Conservation (phyloP, 2,113 vertebrate species). For the Lichenostomus cassidix region DNA sequence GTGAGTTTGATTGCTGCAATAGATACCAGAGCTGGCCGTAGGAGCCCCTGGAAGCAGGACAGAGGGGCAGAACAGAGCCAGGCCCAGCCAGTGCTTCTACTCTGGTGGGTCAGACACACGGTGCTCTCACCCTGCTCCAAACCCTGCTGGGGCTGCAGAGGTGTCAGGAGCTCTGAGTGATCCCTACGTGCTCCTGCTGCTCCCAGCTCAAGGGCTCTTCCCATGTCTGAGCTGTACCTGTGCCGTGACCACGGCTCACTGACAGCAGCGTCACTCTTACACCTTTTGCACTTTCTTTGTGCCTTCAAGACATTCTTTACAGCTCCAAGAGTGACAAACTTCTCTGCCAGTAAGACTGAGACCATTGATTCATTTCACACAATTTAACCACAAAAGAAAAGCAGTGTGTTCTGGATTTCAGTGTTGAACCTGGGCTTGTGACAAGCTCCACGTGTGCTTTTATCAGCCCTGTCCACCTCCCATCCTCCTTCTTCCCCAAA, state of each 20-base stretch:
- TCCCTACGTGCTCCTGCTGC: accelerated
- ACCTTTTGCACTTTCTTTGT: background rate
- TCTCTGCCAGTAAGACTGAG: background rate
- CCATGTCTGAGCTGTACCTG: background rate
- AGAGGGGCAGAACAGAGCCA: background rate
- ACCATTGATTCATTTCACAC: background rate
- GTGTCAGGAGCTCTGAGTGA: background rate
- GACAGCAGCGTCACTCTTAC: background rate
- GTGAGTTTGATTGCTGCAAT: background rate
- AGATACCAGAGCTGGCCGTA: background rate
- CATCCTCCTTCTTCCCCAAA: background rate
- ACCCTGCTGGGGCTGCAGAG: background rate
- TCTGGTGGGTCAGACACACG: accelerated
- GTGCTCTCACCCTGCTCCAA: background rate
- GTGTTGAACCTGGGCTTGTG: background rate
- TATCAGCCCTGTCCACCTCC: background rate
- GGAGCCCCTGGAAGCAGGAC: too few relatives aligned
- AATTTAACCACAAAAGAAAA: background rate
- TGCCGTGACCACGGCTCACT: accelerated
- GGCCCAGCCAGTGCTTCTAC: background rate
- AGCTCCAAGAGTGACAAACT: background rate
- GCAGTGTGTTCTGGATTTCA: background rate
- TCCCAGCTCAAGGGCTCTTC: background rate
- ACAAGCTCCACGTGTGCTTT: background rate
- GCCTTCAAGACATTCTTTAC: background rate